Evolutionary conservation across 2,113 vertebrate species (phyloP).

Genomic region (Phalacrocorax aristotelis): DNA sequence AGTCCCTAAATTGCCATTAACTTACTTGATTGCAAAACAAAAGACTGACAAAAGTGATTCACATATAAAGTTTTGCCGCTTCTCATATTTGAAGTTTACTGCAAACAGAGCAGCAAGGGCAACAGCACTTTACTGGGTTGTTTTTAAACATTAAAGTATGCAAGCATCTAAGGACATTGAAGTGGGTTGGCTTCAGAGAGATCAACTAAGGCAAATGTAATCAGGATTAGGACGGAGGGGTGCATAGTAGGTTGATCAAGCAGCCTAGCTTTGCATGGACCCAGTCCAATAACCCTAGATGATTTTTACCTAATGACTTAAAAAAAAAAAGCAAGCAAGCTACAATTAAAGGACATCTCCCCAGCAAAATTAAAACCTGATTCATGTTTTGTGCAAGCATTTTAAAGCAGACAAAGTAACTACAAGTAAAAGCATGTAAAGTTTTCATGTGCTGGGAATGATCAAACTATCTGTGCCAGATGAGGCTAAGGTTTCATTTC

Average conservation of each 20-base stretch:
- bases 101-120: conserved; percentile 11
- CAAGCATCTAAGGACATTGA: conserved; percentile 56
- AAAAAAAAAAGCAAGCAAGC: neutral
- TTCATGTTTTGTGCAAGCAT: neutral
- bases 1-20: neutral
- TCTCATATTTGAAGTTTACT: neutral
- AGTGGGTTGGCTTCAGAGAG: conserved; percentile 29
- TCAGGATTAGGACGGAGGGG: conserved; percentile 42
- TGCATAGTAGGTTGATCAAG: neutral
- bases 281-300: neutral
- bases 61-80: neutral
- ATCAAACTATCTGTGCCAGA: neutral
- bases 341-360: neutral
- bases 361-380: neutral
- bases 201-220: conserved; percentile 54
- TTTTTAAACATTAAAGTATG: conserved; percentile 13
- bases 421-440: neutral
- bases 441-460: neutral
- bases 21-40: neutral
- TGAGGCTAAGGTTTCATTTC: neutral
- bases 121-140: neutral
- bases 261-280: neutral
- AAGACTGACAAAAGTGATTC: neutral
- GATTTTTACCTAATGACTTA: neutral
- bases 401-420: neutral